phyloP scores from a whole-genome alignment of 2,888 invertebrate species.

The Scotopteryx bipunctaria region DNA sequence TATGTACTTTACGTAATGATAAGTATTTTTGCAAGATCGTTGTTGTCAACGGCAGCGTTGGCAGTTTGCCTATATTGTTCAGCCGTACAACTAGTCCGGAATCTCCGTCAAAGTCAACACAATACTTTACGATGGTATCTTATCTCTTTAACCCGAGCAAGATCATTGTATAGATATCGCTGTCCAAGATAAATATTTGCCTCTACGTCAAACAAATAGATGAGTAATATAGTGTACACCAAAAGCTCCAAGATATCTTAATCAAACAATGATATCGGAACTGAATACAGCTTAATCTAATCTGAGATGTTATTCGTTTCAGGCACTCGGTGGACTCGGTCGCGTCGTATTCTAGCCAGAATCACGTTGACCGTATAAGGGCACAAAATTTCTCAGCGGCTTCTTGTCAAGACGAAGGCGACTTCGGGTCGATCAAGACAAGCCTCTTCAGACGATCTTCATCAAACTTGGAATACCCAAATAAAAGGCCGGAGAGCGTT shows the following conservation, averaged over 20 bases:
- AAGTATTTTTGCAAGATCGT: constrained; percentile 34
- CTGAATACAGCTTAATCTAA: constrained; percentile 64
- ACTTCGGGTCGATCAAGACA: constrained; percentile 79
- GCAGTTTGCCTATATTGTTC: constrained; percentile 50
- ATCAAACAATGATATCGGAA: constrained; percentile 65
- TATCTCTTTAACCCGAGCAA: constrained; percentile 30
- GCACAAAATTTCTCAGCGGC: constrained; percentile 81
- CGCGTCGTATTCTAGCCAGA: constrained; percentile 84
- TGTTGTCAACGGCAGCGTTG: constrained; percentile 48
- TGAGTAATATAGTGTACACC: constrained; percentile 56
- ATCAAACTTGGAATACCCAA: constrained; percentile 72
- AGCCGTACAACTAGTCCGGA: constrained; percentile 37
- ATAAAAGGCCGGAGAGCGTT: constrained; percentile 77
- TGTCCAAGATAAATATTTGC: constrained; percentile 53
- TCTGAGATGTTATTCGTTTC: constrained; percentile 67
- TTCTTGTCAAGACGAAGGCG: constrained; percentile 81
- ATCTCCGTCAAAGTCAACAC: constrained; percentile 35
- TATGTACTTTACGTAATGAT: constrained; percentile 29
- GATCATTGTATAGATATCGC: constrained; percentile 25
- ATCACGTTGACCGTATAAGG: constrained; percentile 83
- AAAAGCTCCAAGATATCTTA: constrained; percentile 57
- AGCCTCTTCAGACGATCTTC: constrained; percentile 78
- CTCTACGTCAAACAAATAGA: constrained; percentile 50
- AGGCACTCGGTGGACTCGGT: constrained; percentile 84
- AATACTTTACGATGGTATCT: constrained; percentile 21